Percentiles rank a stretch among this genome's conserved stretches.
These are phyloP conservation scores for Brachionus asplanchnoidis DNA, from an alignment of 1,140 invertebrate species.

Conservation along the genomic window DNA sequence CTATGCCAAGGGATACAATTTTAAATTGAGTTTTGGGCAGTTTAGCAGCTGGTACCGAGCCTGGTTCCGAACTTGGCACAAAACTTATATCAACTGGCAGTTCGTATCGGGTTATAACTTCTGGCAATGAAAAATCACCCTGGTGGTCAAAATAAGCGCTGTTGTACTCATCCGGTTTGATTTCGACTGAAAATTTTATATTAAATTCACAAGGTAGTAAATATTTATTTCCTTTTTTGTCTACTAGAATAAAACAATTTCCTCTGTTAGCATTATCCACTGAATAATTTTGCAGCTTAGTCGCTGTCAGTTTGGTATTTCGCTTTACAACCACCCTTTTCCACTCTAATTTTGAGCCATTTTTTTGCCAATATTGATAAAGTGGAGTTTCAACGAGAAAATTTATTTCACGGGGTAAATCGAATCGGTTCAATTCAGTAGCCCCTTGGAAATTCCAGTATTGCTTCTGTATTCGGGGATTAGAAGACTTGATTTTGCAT, in stretches of 20 bases:
- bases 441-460: constrained; percentile 42
- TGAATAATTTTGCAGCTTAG: background rate
- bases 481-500: constrained; percentile 36
- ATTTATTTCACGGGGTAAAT: constrained; percentile 38
- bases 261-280: constrained; percentile 1
- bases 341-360: background rate
- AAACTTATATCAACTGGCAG: constrained; percentile 39
- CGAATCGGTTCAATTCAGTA: constrained; percentile 41
- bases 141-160: constrained; percentile 32
- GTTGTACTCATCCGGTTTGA: constrained; percentile 34
- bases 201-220: constrained; percentile 31
- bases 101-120: constrained; percentile 40
- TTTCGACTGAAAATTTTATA: constrained; percentile 39
- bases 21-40: constrained; percentile 23
- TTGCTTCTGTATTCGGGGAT: constrained; percentile 37
- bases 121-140: constrained; percentile 41
- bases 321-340: constrained; percentile 21
- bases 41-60: constrained; percentile 25
- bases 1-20: constrained; percentile 31
- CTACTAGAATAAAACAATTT: constrained; percentile 11
- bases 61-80: background rate
- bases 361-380: background rate
- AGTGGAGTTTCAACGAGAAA: constrained; percentile 20
- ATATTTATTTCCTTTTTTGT: constrained; percentile 33
- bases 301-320: constrained; percentile 32